phyloP scores from a whole-genome alignment of 2,888 invertebrate species.

The Melolontha melolontha region DNA sequence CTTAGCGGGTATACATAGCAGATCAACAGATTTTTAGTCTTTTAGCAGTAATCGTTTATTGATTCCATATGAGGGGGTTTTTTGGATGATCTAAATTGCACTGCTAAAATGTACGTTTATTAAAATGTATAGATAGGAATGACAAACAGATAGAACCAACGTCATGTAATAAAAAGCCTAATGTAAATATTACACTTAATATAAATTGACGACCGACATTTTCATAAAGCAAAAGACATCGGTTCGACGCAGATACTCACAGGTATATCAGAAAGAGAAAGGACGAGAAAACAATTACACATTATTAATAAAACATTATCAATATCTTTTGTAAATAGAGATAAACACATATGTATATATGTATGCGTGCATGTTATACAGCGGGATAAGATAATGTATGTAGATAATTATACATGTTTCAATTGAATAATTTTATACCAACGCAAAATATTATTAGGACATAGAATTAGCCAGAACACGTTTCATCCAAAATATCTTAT shows the following conservation, averaged over 20 bases:
- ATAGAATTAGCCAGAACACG: neutral
- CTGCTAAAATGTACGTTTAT: conserved; percentile 37
- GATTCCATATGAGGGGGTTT: conserved; percentile 27
- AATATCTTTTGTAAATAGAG: conserved; percentile 34
- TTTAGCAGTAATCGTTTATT: conserved; percentile 32
- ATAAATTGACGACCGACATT: conserved; percentile 35
- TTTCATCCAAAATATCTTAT: no score
- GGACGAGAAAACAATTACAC: conserved; percentile 40
- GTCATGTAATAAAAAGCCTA: conserved; percentile 38
- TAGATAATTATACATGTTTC: conserved; percentile 21
- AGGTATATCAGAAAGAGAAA: conserved; percentile 11
- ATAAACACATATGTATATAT: conserved; percentile 32
- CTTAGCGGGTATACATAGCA: conserved; percentile 11
- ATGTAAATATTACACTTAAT: conserved; percentile 43
- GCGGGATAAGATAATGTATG: conserved; percentile 18
- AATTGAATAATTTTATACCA: conserved; percentile 17
- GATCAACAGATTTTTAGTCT: conserved; percentile 31
- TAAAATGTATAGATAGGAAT: conserved; percentile 43
- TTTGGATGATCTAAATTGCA: conserved; percentile 24
- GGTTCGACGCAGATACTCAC: neutral
- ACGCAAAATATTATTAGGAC: no score
- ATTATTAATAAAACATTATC: conserved; percentile 41
- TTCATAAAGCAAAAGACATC: conserved; percentile 34
- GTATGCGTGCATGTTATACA: neutral
- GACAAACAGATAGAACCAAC: conserved; percentile 42